Conservation (phyloP, 2,888 invertebrate genomes). For the Dioctria rufipes region DNA sequence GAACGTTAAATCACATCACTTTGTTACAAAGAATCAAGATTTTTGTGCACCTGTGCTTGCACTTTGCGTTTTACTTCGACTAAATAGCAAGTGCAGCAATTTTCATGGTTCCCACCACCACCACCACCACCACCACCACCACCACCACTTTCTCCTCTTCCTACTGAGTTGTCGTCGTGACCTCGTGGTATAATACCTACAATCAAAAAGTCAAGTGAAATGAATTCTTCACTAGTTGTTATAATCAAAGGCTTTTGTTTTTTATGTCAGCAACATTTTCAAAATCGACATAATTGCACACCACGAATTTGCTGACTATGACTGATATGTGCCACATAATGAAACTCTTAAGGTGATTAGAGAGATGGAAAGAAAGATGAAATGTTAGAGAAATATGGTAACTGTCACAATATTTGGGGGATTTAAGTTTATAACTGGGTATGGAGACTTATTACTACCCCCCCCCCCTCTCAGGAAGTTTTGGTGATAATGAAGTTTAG, state of each 20-base stretch:
- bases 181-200: too few species aligned
- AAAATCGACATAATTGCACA: constrained; percentile 46
- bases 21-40: constrained; percentile 5
- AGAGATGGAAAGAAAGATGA: background rate
- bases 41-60: background rate
- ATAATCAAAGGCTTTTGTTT: constrained; percentile 34
- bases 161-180: too few species aligned
- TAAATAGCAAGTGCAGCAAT: constrained; percentile 12
- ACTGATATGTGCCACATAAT: constrained; percentile 40
- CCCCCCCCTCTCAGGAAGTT: too few species aligned
- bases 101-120: background rate
- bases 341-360: background rate
- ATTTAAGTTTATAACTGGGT: constrained; percentile 12
- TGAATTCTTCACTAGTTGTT: background rate
- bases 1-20: constrained; percentile 40
- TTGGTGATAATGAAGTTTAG: constrained; percentile 25
- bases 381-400: background rate
- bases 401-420: constrained; percentile 13
- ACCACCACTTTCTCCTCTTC: too few species aligned
- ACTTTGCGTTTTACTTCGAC: background rate
- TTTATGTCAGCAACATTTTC: constrained; percentile 41
- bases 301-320: constrained; percentile 28
- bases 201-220: constrained; percentile 1
- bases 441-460: too few species aligned
- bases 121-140: too few species aligned